Conservation (phyloP, 2,113 vertebrate species). For the Bujurquina vittata region DNA sequence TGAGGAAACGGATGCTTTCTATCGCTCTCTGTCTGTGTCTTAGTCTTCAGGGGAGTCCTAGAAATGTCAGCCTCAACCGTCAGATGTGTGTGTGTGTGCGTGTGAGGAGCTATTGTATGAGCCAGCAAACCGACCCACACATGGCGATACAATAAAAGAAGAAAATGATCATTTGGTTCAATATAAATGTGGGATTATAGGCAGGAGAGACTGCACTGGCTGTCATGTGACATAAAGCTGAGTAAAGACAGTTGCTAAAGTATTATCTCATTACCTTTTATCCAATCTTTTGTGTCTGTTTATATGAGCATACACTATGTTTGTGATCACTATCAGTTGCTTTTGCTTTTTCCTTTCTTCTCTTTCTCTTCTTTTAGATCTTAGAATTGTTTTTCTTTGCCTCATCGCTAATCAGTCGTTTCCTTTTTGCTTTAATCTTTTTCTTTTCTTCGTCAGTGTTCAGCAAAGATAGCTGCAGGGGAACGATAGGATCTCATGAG, state of each 20-base stretch:
- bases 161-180: not conserved
- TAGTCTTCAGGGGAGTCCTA: conserved; percentile 26
- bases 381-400: conserved; percentile 8
- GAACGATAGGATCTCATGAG: conserved; percentile 1
- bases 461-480: conserved; percentile 24
- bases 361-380: conserved; percentile 14
- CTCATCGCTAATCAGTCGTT: not conserved
- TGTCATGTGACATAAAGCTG: conserved; percentile 10
- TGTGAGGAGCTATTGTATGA: conserved; percentile 26
- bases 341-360: not conserved
- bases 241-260: not conserved
- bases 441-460: conserved; percentile 10
- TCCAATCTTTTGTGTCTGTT: conserved; percentile 1
- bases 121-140: conserved; percentile 35
- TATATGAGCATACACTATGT: not conserved
- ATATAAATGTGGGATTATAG: not conserved
- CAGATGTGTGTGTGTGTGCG: not conserved
- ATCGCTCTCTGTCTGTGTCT: not conserved
- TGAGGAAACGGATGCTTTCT: conserved; percentile 20
- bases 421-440: conserved; percentile 14
- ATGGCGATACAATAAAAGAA: not conserved
- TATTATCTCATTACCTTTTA: conserved; percentile 6
- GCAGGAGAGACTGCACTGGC: not conserved
- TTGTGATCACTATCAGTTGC: conserved; percentile 23
- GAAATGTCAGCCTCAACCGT: conserved; percentile 48